Conservation (phyloP, 2,113 vertebrate species). For the Phyllopteryx taeniolatus region DNA sequence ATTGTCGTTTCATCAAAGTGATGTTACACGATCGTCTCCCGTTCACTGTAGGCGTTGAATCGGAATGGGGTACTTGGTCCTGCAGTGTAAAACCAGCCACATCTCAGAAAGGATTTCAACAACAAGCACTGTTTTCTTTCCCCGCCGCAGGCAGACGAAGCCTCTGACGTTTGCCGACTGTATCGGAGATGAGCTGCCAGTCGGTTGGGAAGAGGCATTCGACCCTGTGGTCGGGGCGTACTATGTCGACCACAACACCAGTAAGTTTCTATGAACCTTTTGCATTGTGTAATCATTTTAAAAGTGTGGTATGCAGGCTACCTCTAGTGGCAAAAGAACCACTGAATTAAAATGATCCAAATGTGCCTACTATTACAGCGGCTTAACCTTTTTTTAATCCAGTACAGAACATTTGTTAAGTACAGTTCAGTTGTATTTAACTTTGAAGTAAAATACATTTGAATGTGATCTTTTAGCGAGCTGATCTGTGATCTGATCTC, state of each 20-base stretch:
- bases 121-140: not conserved
- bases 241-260: constrained; percentile 98
- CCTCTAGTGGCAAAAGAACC: no score
- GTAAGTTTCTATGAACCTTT: constrained; percentile 71
- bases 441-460: not conserved
- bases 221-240: constrained; percentile 90
- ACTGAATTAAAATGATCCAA: not conserved
- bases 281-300: no score
- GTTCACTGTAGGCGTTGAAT: no score
- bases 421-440: not conserved
- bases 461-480: no score
- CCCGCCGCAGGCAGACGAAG: constrained; percentile 87
- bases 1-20: no score
- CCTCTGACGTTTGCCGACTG: constrained; percentile 97
- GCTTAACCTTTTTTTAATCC: not conserved
- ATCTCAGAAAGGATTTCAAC: no score
- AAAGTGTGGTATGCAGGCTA: no score
- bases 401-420: not conserved
- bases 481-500: not conserved
- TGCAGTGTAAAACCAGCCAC: no score
- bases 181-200: constrained; percentile 92
- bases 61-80: no score
- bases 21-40: no score
- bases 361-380: not conserved
- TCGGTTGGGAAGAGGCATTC: constrained; percentile 96